Base-by-base conservation (phyloP, 1,140 invertebrate species). In the Varroa destructor region DNA sequence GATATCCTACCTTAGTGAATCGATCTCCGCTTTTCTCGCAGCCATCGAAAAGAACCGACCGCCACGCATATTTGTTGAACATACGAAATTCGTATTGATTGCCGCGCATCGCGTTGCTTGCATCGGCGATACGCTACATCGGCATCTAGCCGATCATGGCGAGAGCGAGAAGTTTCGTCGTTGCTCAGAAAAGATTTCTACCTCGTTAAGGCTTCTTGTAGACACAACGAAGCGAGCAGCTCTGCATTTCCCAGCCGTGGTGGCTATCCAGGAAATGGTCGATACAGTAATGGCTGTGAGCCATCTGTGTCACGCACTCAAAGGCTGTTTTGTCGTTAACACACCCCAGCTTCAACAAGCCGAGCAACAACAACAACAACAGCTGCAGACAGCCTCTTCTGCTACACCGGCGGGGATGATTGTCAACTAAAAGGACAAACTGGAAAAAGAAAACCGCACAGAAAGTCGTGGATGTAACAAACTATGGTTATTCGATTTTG, bases 11-110 rank as follows among this genome's bases (percentile, higher is more conserved):
- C 82, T 96, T 46, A 87, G 88, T 72, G 89, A 89, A 74, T 89
- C 91, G 10, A 92, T 96, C 73, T 90, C 93, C 77, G 89, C 89
- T 0, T 95, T 97, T 80, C 83, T 95, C 6, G 84, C 88, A 72
- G 91, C 90, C 1, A 88, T 97, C 37, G 89, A 93, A 76, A 89
- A 89, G 78, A 93, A 93, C 77, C 89, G 93, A 79, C 90, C 91
- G 8, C 92, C 93, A 0, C 91, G 91, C 80, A 87, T 91, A 71
- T 94, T 95, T 78, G 85, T 96, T 25, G 89, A 89, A 42, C 89
- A 94, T 78, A 89, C 90, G 12, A 96, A 96, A 80, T 93, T 93
- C 79, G 90, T 97, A 1, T 88, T 96, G 36, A 81, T 96, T 4
- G 89, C 88, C 77, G 91, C 92, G 37, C 91, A 95, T 78, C 88